A percentile compares a stretch with the other conserved stretches of the same genome.
phyloP scores from a whole-genome alignment of 1,140 invertebrate genomes.

The Scaptomyza graminum region DNA sequence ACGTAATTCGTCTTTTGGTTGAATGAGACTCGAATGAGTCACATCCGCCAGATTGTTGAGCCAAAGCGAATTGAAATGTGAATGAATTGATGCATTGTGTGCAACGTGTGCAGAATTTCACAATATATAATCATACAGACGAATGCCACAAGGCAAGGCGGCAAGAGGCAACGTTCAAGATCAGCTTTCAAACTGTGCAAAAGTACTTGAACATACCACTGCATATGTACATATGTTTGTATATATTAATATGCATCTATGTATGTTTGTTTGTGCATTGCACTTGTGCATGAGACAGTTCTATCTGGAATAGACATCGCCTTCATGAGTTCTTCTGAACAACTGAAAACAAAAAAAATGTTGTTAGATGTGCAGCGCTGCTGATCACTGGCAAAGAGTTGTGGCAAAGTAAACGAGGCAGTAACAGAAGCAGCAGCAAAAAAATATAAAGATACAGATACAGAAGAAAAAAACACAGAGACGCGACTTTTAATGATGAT shows the following conservation, averaged over 20 bases:
- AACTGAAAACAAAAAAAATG: constrained; percentile 21
- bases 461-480: constrained; percentile 13
- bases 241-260: not conserved
- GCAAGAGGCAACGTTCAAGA: constrained; percentile 27
- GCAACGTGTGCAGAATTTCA: constrained; percentile 51
- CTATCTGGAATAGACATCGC: constrained; percentile 24
- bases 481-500: constrained; percentile 32
- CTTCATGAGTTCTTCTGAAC: constrained; percentile 20
- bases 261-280: not conserved
- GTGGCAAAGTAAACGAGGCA: constrained; percentile 3
- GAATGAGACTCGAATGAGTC: constrained; percentile 55
- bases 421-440: not conserved
- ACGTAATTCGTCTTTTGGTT: constrained; percentile 58
- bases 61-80: constrained; percentile 21
- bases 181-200: constrained; percentile 23
- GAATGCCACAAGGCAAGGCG: constrained; percentile 8
- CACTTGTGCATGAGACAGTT: constrained; percentile 21
- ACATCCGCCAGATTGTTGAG: constrained; percentile 59
- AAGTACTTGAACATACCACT: not conserved
- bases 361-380: constrained; percentile 32
- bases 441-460: constrained; percentile 4
- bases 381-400: not conserved
- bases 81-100: constrained; percentile 43
- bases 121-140: constrained; percentile 19
- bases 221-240: not conserved